A percentile compares a stretch with the other conserved stretches of the same genome.
These are phyloP conservation scores for Drosophila tripunctata DNA, from an alignment of 2,888 invertebrate species.

Conservation along the genomic window DNA sequence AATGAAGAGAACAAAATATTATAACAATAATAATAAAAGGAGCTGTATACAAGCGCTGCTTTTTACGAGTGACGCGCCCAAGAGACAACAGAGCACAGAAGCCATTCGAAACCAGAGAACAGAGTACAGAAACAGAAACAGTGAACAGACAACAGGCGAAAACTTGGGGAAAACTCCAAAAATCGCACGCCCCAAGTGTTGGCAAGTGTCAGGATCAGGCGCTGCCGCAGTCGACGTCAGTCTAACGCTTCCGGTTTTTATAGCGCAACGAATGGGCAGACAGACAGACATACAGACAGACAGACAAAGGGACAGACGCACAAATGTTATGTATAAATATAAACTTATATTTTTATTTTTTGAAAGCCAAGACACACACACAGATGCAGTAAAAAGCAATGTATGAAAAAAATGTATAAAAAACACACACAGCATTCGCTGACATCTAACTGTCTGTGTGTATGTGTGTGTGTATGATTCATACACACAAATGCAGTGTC, in stretches of 20 bases:
- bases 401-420: slow-evolving; percentile 49
- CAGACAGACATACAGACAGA: slow-evolving; percentile 36
- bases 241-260: slow-evolving; percentile 77
- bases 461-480: slow-evolving; percentile 53
- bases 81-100: slow-evolving; percentile 54
- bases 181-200: slow-evolving; percentile 72
- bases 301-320: slow-evolving; percentile 38
- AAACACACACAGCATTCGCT: slow-evolving; percentile 63
- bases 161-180: slow-evolving; percentile 56
- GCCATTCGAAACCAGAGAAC: slow-evolving; percentile 32
- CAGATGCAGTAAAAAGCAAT: slow-evolving; percentile 46
- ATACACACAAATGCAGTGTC: slow-evolving; percentile 69
- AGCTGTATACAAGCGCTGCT: slow-evolving; percentile 56
- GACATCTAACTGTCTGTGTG: slow-evolving; percentile 49
- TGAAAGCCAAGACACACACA: slow-evolving; percentile 57
- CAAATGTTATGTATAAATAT: slow-evolving; percentile 80
- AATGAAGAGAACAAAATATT: slow-evolving; percentile 46
- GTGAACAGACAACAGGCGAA: slow-evolving; percentile 9
- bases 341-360: slow-evolving; percentile 79
- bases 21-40: slow-evolving; percentile 79
- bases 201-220: slow-evolving; percentile 79
- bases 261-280: slow-evolving; percentile 48
- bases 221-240: slow-evolving; percentile 36
- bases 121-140: background rate
- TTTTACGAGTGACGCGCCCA: slow-evolving; percentile 66